Evolutionary conservation across 2,888 invertebrate genomes (phyloP), one percentile per base, ranked within the genome.

Genomic region (Sclerodermus sp.): DNA sequence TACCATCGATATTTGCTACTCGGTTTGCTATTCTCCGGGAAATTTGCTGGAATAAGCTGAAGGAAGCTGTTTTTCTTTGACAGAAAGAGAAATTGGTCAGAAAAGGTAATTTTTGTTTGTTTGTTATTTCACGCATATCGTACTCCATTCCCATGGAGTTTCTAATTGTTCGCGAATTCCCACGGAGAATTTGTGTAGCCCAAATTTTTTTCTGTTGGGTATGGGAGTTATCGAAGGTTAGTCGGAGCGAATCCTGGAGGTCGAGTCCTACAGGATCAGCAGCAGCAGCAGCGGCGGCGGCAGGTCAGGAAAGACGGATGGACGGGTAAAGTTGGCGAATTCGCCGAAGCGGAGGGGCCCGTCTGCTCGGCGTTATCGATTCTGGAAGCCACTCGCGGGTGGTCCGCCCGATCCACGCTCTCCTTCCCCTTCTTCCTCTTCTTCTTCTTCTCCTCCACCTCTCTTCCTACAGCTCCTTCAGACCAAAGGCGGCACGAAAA

Each of bases 301-400:
- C 34, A 41, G 23, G 23, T 23, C 23, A 36, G 43, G 41, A 47
- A 55, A 62, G 62, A 64, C 56, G 56, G 43, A 60, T 60, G 62
- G 62, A 58, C 8, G 8, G 23, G 8, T 23, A 23, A 57, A 57
- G 42, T 49, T 36, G 51, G 45, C 46, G 45, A 49, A 55, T 58
- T 51, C 54, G 58, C 55, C 53, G 64, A 64, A 56, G 53, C 51
- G 43, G 39, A 53, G 52, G 23, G 23, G 23, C 45, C 53, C 45
- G 23, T 23, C 57, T 48, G 49, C 57, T 58, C 55, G 58, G 58
- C 56, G 64, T 64, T 66, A 68, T 71, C 68, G 70, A 71, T 71
- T 71, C 67, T 65, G 65, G 70, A 68, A 68, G 70, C 67, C 53
- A 60, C 63, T 64, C 59, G 66, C 67, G 70, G 70, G 70, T 70